Evolutionary conservation across 2,113 vertebrate species (phyloP).

Genomic region (Eptatretus burgeri): DNA sequence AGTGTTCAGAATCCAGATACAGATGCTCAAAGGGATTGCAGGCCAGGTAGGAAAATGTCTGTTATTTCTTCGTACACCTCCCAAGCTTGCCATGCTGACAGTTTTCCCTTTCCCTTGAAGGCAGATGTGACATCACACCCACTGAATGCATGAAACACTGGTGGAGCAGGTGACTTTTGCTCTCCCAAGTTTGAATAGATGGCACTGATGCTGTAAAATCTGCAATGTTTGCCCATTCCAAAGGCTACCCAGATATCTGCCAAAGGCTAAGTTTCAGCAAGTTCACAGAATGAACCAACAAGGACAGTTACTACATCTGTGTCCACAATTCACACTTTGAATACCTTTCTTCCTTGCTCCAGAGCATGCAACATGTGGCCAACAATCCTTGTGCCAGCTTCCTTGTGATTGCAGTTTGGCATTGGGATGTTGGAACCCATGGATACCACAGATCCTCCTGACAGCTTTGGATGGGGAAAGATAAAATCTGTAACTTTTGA

Average conservation of each 20-base stretch:
- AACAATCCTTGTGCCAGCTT: slow-evolving; percentile 6
- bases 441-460: background rate
- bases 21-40: background rate
- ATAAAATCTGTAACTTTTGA: background rate
- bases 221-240: background rate
- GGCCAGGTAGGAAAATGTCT: background rate
- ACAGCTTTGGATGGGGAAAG: background rate
- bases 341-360: background rate
- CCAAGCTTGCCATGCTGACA: slow-evolving; percentile 3
- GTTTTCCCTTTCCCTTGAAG: no score
- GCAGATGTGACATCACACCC: no score
- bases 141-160: background rate
- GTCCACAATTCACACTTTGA: no score
- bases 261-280: background rate
- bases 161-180: background rate
- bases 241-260: slow-evolving; percentile 1
- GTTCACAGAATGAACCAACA: background rate
- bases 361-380: background rate
- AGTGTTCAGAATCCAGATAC: background rate
- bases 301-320: background rate
- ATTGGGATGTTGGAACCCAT: slow-evolving; percentile 5
- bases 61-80: background rate
- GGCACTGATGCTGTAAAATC: background rate
- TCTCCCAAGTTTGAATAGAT: background rate
- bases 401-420: slow-evolving; percentile 3